Conservation (phyloP, 2,113 vertebrate species). For the Tragulus kanchil region DNA sequence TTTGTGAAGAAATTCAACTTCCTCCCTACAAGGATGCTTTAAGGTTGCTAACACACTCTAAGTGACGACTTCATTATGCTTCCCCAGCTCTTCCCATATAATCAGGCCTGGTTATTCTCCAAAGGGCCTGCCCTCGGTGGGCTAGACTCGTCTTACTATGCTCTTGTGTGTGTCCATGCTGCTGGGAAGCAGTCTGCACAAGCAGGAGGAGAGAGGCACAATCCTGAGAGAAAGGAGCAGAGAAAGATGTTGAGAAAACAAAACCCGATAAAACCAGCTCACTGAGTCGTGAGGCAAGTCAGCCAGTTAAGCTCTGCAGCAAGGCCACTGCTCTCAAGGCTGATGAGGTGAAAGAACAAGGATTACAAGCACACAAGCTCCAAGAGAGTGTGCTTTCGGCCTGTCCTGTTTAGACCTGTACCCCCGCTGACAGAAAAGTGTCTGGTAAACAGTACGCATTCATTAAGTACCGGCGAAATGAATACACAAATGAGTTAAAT, state of each 20-base stretch:
- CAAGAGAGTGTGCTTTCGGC: neutral
- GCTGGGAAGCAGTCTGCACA: conserved; percentile 86
- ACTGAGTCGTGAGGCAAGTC: too few species aligned
- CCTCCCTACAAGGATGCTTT: conserved; percentile 35
- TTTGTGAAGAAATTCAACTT: conserved; percentile 70
- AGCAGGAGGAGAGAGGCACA: conserved; percentile 83
- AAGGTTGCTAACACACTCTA: conserved; percentile 17
- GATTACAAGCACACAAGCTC: neutral
- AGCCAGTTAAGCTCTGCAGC: neutral
- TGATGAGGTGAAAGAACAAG: neutral
- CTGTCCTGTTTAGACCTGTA: neutral
- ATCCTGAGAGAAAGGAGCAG: conserved; percentile 85
- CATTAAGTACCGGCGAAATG: conserved; percentile 14
- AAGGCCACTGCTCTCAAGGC: neutral
- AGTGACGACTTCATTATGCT: conserved; percentile 56
- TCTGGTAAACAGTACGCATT: neutral
- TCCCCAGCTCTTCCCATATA: conserved; percentile 54
- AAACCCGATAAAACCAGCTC: conserved; percentile 71
- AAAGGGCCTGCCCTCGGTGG: conserved; percentile 81
- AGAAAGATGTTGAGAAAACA: conserved; percentile 85
- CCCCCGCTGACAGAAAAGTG: neutral
- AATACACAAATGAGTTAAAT: conserved; percentile 28
- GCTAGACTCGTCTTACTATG: conserved; percentile 81
- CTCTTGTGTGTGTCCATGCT: conserved; percentile 85
- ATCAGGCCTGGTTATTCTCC: conserved; percentile 77